These are phyloP conservation scores for Campopleginae sp. DNA, from an alignment of 2,888 invertebrate species.

Conservation along the genomic window DNA sequence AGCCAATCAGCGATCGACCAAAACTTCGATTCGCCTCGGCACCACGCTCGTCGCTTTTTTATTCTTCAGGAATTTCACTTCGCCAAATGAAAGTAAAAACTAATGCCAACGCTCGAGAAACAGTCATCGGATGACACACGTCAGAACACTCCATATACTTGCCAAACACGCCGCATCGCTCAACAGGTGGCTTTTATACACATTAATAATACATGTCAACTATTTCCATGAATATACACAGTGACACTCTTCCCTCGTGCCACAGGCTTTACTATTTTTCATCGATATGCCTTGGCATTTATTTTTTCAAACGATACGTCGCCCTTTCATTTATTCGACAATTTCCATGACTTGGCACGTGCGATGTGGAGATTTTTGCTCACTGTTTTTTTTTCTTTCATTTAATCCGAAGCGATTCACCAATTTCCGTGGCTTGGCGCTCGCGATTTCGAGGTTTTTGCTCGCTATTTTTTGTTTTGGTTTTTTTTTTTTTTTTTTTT, in stretches of 20 bases:
- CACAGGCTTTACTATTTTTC: not conserved
- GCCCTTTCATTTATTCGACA: not conserved
- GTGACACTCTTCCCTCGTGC: not conserved
- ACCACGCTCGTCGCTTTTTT: not conserved
- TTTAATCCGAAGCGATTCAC: no score
- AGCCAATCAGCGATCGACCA: not conserved
- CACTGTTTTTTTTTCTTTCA: no score
- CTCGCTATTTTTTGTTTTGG: no score
- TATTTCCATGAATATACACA: slow-evolving; percentile 40
- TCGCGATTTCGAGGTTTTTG: no score
- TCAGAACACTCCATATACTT: slow-evolving; percentile 50
- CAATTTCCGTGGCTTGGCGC: no score
- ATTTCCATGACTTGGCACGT: not conserved
- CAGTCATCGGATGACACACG: slow-evolving; percentile 61
- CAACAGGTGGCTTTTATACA: slow-evolving; percentile 72
- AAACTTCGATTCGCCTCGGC: not conserved
- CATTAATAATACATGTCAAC: slow-evolving; percentile 49
- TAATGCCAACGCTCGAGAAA: slow-evolving; percentile 28
- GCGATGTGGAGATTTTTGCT: no score
- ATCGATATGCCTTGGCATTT: not conserved
- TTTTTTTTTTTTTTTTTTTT: no score
- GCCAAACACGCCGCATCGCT: slow-evolving; percentile 67
- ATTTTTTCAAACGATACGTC: not conserved
- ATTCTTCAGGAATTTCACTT: not conserved
- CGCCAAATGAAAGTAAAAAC: not conserved